Evolutionary conservation across 2,888 invertebrate species (phyloP).

Genomic region (Choristoneura rosaceana): DNA sequence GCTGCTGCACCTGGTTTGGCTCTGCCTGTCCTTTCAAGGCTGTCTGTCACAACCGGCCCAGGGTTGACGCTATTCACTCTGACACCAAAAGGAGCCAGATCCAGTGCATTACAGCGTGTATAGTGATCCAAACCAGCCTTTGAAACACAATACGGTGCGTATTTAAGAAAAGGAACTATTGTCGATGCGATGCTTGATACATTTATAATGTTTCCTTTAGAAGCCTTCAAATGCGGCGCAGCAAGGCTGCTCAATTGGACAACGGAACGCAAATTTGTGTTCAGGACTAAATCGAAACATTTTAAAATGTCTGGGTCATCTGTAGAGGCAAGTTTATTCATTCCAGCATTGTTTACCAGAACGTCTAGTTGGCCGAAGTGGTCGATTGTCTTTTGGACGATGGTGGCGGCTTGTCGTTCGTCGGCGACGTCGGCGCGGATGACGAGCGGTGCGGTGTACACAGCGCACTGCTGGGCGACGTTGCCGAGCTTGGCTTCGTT

Average conservation of each 20-base stretch:
- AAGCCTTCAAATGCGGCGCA: neutral
- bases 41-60: neutral
- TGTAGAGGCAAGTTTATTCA: neutral
- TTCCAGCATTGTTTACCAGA: conserved; percentile 30
- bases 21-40: neutral
- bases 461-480: conserved; percentile 61
- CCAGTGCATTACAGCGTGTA: neutral
- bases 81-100: neutral
- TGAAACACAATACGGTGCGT: neutral
- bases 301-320: neutral
- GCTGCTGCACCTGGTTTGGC: neutral
- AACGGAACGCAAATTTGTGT: neutral
- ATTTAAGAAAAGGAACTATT: neutral
- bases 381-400: conserved; percentile 9
- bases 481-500: conserved; percentile 79
- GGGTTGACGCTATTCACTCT: neutral
- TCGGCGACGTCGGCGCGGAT: neutral
- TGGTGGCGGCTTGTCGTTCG: conserved; percentile 2
- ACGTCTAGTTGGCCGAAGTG: conserved; percentile 37
- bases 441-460: neutral
- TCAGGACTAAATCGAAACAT: neutral
- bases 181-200: neutral
- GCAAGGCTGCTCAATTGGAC: neutral
- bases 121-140: neutral
- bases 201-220: conserved; percentile 1